Evolutionary conservation across 2,888 invertebrate genomes (phyloP).

Genomic region (Tetragonula carbonaria): DNA sequence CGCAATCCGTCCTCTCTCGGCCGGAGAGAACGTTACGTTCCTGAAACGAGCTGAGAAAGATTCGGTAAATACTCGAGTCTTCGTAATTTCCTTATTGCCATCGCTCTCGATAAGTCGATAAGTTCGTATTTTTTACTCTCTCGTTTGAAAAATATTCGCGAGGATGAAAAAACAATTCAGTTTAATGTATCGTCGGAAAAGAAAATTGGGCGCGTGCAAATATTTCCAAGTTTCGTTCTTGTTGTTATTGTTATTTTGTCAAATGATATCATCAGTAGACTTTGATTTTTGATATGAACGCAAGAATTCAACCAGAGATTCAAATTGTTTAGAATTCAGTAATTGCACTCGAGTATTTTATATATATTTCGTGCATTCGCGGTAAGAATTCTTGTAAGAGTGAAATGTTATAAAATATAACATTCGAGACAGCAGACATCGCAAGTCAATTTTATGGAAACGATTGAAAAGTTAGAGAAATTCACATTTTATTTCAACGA

Average conservation of each 20-base stretch:
- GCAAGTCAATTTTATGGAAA: neutral
- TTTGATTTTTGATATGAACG: too few relatives aligned
- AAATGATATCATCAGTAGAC: too few relatives aligned
- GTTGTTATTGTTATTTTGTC: neutral
- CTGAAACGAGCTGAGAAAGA: neutral
- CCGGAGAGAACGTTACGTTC: neutral
- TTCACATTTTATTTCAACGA: neutral
- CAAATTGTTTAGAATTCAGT: too few relatives aligned
- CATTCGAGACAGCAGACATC: neutral
- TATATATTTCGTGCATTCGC: too few relatives aligned
- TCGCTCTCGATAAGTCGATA: slow-evolving; percentile 5
- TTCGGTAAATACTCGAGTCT: slow-evolving; percentile 11
- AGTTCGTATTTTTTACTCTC: neutral
- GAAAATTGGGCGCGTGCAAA: neutral
- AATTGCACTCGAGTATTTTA: too few relatives aligned
- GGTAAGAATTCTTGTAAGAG: too few relatives aligned
- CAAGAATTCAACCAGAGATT: too few relatives aligned
- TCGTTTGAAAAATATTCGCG: neutral
- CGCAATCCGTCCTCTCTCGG: slow-evolving; percentile 4
- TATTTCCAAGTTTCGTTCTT: neutral
- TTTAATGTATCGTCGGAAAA: neutral
- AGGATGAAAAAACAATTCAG: neutral
- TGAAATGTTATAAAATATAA: neutral
- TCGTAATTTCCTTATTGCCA: slow-evolving; percentile 28
- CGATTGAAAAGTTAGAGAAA: neutral